Evolutionary conservation across 30 jellyfish, hydroid and myxozoan species (phyloP).

Genomic region (Aurelia sp.): DNA sequence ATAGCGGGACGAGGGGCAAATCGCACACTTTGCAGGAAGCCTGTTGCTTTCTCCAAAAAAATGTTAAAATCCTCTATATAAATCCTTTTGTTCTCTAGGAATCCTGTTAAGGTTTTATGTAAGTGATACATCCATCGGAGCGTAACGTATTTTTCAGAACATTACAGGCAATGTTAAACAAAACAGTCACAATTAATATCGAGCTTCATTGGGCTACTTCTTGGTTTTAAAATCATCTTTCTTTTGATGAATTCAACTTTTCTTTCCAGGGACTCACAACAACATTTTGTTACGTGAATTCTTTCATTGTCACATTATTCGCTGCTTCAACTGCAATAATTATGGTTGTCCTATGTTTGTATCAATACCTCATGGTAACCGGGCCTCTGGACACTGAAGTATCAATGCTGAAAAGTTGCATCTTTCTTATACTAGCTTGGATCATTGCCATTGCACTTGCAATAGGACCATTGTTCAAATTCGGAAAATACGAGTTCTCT

Average conservation of each 20-base stretch:
- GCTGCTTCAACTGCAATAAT: constrained; percentile 41
- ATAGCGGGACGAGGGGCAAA: no score
- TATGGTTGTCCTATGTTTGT: constrained; percentile 41
- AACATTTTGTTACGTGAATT: constrained; percentile 59
- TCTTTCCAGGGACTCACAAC: constrained; percentile 47
- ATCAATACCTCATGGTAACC: constrained; percentile 74
- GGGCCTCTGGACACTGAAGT: constrained; percentile 59
- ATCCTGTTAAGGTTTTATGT: no score
- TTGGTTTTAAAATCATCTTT: no score
- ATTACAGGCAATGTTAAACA: no score
- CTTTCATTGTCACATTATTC: constrained; percentile 48
- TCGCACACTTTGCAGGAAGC: no score
- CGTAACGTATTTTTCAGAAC: no score
- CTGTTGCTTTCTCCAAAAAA: no score
- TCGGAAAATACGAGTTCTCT: constrained; percentile 76
- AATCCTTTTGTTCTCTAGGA: no score
- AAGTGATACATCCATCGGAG: no score
- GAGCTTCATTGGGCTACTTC: no score
- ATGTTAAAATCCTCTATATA: no score
- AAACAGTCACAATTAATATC: no score
- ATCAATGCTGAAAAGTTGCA: constrained; percentile 33
- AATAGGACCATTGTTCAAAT: constrained; percentile 53
- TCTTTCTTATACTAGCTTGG: constrained; percentile 53
- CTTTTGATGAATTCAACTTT: background rate
- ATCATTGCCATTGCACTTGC: constrained; percentile 47